Evolutionary conservation across 2,113 vertebrate genomes (phyloP).

Genomic region (Anarrhichthys ocellatus): DNA sequence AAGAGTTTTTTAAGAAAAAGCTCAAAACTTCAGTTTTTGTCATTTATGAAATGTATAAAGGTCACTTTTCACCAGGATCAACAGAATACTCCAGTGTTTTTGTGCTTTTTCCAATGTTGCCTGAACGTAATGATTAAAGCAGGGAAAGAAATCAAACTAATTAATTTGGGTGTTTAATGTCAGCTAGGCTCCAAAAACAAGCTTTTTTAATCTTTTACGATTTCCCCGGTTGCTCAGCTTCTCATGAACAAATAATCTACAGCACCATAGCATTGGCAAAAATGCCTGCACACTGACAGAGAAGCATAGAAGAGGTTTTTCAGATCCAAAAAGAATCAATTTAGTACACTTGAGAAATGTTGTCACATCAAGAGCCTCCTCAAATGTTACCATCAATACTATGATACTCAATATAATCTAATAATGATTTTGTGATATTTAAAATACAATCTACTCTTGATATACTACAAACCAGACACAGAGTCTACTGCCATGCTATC

Average conservation of each 20-base stretch:
- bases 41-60: not conserved
- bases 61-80: not conserved
- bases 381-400: too few species aligned
- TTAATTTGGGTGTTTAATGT: slow-evolving; percentile 25
- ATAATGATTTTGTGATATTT: too few species aligned
- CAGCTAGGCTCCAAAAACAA: slow-evolving; percentile 32
- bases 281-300: too few species aligned
- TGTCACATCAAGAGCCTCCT: too few species aligned
- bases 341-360: too few species aligned
- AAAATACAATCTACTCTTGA: too few species aligned
- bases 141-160: slow-evolving; percentile 21
- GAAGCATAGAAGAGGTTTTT: too few species aligned
- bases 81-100: not conserved
- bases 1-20: not conserved
- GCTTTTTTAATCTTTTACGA: slow-evolving; percentile 15
- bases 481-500: not conserved
- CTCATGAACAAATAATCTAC: not conserved
- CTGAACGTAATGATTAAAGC: slow-evolving; percentile 2
- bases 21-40: not conserved
- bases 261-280: not conserved
- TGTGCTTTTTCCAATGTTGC: slow-evolving; percentile 4
- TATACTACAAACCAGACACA: too few species aligned
- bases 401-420: too few species aligned
- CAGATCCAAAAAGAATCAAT: too few species aligned
- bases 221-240: slow-evolving; percentile 1